Percentiles rank a stretch among this genome's conserved stretches.
Conservation (phyloP, 2,888 invertebrate species). For the Cephus pulcher region DNA sequence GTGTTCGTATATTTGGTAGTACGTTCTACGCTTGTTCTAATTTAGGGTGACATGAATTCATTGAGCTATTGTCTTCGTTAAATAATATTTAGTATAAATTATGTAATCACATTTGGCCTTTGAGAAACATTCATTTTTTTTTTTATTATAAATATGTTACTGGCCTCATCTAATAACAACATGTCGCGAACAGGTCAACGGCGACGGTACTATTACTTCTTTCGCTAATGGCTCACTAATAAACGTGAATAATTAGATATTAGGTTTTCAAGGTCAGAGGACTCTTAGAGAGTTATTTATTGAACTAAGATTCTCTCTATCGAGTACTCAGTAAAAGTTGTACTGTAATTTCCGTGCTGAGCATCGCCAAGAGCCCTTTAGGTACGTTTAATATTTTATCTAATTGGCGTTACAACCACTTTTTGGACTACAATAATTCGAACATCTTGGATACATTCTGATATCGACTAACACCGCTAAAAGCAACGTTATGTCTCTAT, state of each 20-base stretch:
- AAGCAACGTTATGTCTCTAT: no score
- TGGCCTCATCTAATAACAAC: no score
- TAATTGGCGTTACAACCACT: constrained; percentile 34
- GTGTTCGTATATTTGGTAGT: no score
- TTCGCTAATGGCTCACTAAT: constrained; percentile 49
- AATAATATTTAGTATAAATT: no score
- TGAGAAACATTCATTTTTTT: no score
- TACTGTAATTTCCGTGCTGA: constrained; percentile 37
- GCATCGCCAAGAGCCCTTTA: constrained; percentile 23
- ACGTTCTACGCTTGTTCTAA: no score
- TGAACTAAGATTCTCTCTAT: constrained; percentile 53
- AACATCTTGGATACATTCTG: constrained; percentile 35
- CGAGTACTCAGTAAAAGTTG: constrained; percentile 53
- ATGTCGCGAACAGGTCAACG: no score
- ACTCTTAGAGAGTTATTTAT: constrained; percentile 46
- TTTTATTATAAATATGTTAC: no score
- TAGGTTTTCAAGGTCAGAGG: constrained; percentile 43
- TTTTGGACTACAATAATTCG: constrained; percentile 30
- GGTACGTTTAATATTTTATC: no score
- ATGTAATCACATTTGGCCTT: no score
- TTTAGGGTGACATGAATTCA: no score
- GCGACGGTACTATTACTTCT: constrained; percentile 27
- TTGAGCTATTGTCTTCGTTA: no score
- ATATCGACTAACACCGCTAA: constrained; percentile 9
- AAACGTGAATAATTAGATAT: constrained; percentile 41